A percentile compares a stretch with the other conserved stretches of the same genome.
Evolutionary conservation across 2,888 invertebrate species (phyloP).

Genomic region (Netelia fuscicornis): DNA sequence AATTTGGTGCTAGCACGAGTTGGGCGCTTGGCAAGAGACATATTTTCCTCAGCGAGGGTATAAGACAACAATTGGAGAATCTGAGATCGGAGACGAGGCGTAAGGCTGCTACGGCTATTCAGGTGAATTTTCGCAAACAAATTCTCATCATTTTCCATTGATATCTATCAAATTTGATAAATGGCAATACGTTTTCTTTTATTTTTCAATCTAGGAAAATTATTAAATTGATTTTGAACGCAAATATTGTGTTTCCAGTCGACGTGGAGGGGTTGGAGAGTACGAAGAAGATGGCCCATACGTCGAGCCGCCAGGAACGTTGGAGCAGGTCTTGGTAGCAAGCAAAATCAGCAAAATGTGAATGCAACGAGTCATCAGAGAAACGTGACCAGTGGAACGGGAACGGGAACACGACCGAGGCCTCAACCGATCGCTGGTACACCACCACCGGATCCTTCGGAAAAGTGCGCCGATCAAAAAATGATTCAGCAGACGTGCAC

Average conservation of each 20-base stretch:
- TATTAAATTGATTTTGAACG: neutral
- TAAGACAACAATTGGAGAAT: conserved; percentile 95
- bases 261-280: conserved; percentile 93
- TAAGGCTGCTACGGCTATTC: conserved; percentile 93
- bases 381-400: conserved; percentile 78
- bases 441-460: conserved; percentile 92
- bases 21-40: conserved; percentile 97
- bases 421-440: conserved; percentile 97
- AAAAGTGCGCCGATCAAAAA: conserved; percentile 93
- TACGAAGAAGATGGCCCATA: conserved; percentile 89
- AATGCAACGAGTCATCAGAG: conserved; percentile 80
- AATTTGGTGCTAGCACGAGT: conserved; percentile 86
- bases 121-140: conserved; percentile 77
- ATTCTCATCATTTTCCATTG: neutral
- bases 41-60: conserved; percentile 97
- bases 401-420: conserved; percentile 89
- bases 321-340: conserved; percentile 78
- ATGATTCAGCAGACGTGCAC: conserved; percentile 96
- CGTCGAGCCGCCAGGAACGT: conserved; percentile 82
- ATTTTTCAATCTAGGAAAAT: neutral
- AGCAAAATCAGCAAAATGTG: conserved; percentile 76
- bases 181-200: neutral
- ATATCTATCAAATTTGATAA: neutral
- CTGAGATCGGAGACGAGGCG: conserved; percentile 91
- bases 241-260: conserved; percentile 84